A percentile compares a stretch with the other conserved stretches of the same genome.
phyloP scores from a whole-genome alignment of 2,113 vertebrate genomes.

The Falco punctatus region DNA sequence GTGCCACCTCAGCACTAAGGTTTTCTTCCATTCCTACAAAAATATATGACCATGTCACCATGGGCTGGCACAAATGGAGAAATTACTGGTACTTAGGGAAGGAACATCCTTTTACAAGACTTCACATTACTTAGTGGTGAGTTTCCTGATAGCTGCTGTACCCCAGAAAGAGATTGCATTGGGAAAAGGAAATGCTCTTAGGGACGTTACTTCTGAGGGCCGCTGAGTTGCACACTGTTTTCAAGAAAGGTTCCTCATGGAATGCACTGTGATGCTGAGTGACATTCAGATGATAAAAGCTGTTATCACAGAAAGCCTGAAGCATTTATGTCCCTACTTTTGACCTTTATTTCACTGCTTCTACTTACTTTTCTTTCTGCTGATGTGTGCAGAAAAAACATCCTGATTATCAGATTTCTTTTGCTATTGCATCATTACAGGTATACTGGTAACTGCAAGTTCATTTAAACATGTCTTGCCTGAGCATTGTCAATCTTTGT shows the following conservation, averaged over 20 bases:
- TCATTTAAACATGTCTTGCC: background rate
- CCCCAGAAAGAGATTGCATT: background rate
- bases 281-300: background rate
- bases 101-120: background rate
- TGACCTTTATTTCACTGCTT: background rate
- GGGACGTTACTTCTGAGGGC: background rate
- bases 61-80: background rate
- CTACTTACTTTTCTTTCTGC: background rate
- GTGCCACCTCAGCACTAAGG: background rate
- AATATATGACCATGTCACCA: background rate
- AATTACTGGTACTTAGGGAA: background rate
- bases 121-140: background rate
- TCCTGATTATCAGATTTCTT: background rate
- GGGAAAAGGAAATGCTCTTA: background rate
- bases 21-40: background rate
- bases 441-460: background rate
- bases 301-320: background rate
- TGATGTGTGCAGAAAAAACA: background rate
- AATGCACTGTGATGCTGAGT: background rate
- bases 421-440: background rate
- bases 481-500: background rate
- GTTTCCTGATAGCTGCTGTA: background rate
- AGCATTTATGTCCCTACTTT: background rate
- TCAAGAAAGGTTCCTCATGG: background rate
- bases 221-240: background rate